Conservation (phyloP, 2,888 invertebrate genomes). For the Timema cristinae region DNA sequence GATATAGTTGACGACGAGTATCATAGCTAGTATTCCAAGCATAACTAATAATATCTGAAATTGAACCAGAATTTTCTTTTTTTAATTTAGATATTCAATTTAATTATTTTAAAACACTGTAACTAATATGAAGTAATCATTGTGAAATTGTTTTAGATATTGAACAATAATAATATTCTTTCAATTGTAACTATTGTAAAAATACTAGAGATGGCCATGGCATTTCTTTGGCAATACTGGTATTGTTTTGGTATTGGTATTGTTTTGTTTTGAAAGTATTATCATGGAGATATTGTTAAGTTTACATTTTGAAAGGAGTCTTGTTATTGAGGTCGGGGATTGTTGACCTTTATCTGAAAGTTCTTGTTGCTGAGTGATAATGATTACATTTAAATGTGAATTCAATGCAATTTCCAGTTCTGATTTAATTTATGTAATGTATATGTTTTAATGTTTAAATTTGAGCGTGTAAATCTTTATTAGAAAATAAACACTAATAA, state of each 20-base stretch:
- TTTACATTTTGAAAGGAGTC: not conserved
- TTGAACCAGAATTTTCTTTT: no score
- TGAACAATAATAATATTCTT: not conserved
- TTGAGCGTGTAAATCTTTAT: no score
- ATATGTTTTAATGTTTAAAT: no score
- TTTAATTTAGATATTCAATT: not conserved
- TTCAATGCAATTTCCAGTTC: no score
- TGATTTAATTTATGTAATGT: no score
- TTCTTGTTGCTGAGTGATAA: no score
- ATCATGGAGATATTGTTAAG: not conserved
- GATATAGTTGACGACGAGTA: slow-evolving; percentile 22
- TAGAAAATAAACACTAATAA: no score
- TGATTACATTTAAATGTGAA: no score
- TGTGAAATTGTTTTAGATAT: not conserved
- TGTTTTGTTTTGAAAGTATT: not conserved
- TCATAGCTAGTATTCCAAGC: slow-evolving; percentile 21
- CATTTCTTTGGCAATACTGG: not conserved
- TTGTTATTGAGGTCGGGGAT: not conserved
- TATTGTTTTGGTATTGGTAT: not conserved
- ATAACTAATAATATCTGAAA: slow-evolving; percentile 23
- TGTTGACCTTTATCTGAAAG: not conserved
- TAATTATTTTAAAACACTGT: not conserved
- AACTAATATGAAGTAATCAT: not conserved
- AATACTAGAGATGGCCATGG: not conserved
- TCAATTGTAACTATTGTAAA: not conserved